Percentiles rank a stretch among this genome's conserved stretches.
phyloP scores from a whole-genome alignment of 2,888 invertebrate genomes.

The Noctua janthina region DNA sequence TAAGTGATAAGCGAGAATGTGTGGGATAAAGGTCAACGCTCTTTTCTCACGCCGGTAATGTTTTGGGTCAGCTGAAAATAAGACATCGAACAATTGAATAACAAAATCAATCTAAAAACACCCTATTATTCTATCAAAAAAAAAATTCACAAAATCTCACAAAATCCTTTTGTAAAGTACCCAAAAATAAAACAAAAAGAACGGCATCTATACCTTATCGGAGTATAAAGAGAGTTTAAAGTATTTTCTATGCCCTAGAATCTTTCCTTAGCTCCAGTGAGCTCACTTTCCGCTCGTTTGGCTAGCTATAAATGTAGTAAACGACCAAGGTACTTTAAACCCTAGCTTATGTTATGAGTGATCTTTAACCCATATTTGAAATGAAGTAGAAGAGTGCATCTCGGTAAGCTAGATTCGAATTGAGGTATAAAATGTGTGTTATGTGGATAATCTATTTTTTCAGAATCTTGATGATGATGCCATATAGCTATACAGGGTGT shows the following conservation, averaged over 20 bases:
- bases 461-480: neutral
- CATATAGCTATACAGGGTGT: too few relatives aligned
- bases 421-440: neutral
- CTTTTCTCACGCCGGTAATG: neutral
- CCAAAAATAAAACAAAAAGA: neutral
- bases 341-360: neutral
- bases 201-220: neutral
- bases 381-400: conserved; percentile 24
- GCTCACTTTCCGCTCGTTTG: neutral
- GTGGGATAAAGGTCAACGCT: neutral
- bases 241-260: conserved; percentile 3
- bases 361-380: conserved; percentile 23
- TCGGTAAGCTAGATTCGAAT: neutral
- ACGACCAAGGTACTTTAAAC: conserved; percentile 9
- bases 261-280: neutral
- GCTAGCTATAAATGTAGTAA: conserved; percentile 2
- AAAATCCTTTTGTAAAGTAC: too few relatives aligned
- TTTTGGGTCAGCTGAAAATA: neutral
- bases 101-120: neutral
- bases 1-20: neutral
- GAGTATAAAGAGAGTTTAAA: neutral
- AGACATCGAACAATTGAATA: neutral
- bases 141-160: neutral
- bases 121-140: too few relatives aligned
- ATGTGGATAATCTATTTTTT: neutral